These are phyloP conservation scores for Siniperca chuatsi DNA, from an alignment of 2,113 vertebrate species.

Conservation along the genomic window DNA sequence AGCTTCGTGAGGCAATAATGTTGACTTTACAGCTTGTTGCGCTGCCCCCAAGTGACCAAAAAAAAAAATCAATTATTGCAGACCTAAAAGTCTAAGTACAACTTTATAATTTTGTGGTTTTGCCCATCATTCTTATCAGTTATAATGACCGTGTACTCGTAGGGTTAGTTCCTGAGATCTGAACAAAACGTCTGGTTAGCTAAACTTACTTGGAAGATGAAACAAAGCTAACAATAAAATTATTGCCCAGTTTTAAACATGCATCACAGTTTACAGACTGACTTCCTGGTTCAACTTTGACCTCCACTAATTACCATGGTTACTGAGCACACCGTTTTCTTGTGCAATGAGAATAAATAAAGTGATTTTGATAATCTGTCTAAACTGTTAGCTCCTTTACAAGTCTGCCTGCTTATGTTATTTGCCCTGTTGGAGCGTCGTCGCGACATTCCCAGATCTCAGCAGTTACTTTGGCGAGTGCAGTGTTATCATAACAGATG, in stretches of 20 bases:
- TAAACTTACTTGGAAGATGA: neutral
- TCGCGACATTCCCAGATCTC: conserved; percentile 3
- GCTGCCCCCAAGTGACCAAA: neutral
- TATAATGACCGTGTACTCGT: too few species aligned
- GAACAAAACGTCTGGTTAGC: neutral
- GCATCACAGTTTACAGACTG: neutral
- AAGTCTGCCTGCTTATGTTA: neutral
- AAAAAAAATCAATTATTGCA: too few species aligned
- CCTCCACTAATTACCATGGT: neutral
- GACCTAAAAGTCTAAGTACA: too few species aligned
- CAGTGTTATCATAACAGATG: conserved; percentile 33
- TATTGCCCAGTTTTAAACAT: neutral
- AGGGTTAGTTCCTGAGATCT: too few species aligned
- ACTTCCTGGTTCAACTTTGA: neutral
- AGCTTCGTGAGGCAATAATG: neutral
- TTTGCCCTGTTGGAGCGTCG: neutral
- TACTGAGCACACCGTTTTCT: neutral
- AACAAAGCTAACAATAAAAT: neutral
- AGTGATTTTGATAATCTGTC: neutral
- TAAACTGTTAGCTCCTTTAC: conserved; percentile 21
- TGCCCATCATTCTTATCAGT: neutral
- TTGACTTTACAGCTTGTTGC: neutral
- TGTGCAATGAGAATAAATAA: neutral
- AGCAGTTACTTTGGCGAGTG: neutral
- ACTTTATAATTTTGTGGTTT: too few species aligned